These are phyloP conservation scores for Chionis minor DNA, from an alignment of 2,113 vertebrate genomes.

Conservation along the genomic window DNA sequence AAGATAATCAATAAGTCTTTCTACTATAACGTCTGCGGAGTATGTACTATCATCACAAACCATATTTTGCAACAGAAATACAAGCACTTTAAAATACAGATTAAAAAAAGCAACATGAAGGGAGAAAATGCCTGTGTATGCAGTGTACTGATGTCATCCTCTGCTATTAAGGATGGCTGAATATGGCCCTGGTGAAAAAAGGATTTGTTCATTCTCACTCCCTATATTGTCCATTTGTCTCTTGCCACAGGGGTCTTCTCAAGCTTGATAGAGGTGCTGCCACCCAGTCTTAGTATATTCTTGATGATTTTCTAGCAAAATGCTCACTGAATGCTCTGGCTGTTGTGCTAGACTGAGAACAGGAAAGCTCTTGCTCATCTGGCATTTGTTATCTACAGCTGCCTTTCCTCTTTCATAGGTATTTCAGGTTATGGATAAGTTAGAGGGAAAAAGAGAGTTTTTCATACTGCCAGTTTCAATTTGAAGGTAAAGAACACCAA, in stretches of 20 bases:
- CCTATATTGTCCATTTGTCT: neutral
- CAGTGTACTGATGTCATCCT: neutral
- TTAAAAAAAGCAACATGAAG: neutral
- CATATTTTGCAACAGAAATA: neutral
- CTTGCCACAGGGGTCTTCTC: neutral
- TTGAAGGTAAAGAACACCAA: constrained; percentile 4
- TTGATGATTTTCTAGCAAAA: neutral
- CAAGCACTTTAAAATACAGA: neutral
- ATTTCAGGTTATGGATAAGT: constrained; percentile 14
- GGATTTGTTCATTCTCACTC: neutral
- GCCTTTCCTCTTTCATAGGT: constrained; percentile 13
- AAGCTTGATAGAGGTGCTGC: neutral
- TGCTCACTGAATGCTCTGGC: neutral
- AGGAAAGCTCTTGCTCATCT: constrained; percentile 6
- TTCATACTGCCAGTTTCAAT: neutral
- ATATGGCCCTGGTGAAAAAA: neutral
- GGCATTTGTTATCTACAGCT: constrained; percentile 47
- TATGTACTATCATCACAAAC: neutral
- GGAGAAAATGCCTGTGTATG: neutral
- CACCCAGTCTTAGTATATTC: neutral
- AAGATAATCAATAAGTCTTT: neutral
- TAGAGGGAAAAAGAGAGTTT: neutral
- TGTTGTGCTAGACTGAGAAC: neutral
- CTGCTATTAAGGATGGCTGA: neutral
- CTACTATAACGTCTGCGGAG: neutral